Evolutionary conservation across 2,888 invertebrate species (phyloP).

Genomic region (Lampropteryx suffumata): DNA sequence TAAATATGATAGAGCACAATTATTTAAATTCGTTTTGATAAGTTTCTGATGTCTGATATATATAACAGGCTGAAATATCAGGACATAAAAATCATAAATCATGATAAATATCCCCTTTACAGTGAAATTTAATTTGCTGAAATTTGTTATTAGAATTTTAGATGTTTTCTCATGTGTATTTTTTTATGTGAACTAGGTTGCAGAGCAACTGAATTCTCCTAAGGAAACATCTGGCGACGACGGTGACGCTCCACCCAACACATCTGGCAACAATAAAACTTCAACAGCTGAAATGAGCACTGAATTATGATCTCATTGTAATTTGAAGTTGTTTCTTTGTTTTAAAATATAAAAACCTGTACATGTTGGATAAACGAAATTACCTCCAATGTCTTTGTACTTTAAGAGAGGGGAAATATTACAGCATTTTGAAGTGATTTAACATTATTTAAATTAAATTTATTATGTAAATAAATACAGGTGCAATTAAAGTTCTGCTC

Average conservation of each 20-base stretch:
- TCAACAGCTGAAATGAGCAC: constrained; percentile 86
- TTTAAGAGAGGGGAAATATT: no score
- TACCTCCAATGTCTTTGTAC: no score
- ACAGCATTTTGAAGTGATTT: not conserved
- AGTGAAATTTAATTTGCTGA: no score
- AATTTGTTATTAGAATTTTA: no score
- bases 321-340: not conserved
- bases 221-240: constrained; percentile 44
- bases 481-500: not conserved
- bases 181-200: constrained; percentile 55
- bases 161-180: not conserved
- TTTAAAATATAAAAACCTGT: no score
- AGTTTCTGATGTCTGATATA: no score
- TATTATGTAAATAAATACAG: constrained; percentile 15
- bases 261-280: constrained; percentile 53
- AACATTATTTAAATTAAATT: not conserved
- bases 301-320: constrained; percentile 76
- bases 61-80: no score
- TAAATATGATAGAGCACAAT: no score
- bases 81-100: no score
- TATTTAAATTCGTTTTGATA: no score
- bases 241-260: constrained; percentile 36
- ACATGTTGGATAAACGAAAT: no score
- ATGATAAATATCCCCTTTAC: no score
- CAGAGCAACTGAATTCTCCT: constrained; percentile 74